Base-by-base conservation (phyloP, 1,140 invertebrate genomes). In the Aphaenogaster floridana region DNA sequence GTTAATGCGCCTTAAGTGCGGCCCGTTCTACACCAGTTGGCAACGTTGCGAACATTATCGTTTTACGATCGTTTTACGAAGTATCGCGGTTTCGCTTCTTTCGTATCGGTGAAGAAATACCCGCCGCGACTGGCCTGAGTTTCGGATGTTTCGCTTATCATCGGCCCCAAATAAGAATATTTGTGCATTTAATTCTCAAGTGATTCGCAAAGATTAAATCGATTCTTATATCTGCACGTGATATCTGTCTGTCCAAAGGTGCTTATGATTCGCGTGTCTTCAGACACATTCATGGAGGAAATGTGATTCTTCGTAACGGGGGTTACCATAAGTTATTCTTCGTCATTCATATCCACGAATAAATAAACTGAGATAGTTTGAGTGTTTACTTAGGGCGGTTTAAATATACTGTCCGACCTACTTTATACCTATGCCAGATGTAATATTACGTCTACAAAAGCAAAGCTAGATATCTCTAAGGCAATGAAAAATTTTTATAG, bases 351-450 rank as follows among this genome's bases (percentile, higher is more conserved):
- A 50, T 17, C 21, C 21, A 45, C 66, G 64, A 57, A 81, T 81
- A 71, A 71, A 54, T 68, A 28, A 52, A 36, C 78, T 69, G 66
- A 71, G 66, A 57, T 11, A 45, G 36, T 81, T 69, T 71, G 64
- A 71, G 50, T 81, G 64, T 81, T 81, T 81, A 57, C 21, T 81
- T 81, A 81, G 50, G 36, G 57, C n/a, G 28, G 79, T 81, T 57
- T 81, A 71, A 71, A 81, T 71, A 81, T 81, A 81, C 57, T 52
- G 61, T 15, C 28, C 61, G 79, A 71, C 64, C 79, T 71, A 81
- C 66, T 81, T 81, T 39, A 45, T n/a, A 45, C 21, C 8, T 3
- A 54, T 45, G 79, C 66, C 79, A 71, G 79, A 71, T 57, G 42
- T 71, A 57, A 48, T 21, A 21, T n/a, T 80, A 42, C 15, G 21